Conservation (phyloP, 2,113 vertebrate species). For the Alces alces region DNA sequence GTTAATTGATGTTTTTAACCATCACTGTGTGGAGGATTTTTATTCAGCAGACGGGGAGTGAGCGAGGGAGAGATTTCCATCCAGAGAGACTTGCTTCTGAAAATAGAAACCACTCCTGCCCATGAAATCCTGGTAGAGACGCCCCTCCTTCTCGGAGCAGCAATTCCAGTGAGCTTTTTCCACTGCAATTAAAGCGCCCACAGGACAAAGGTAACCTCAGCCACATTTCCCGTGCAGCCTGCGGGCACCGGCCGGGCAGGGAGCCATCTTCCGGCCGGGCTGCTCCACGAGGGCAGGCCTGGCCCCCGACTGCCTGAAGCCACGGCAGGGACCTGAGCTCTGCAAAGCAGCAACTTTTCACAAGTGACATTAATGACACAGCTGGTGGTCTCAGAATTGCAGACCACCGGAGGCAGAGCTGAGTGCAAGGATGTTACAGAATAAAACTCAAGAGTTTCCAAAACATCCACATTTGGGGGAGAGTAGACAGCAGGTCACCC, state of each 20-base stretch:
- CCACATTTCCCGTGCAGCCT: rapidly evolving
- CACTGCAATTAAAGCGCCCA: conserved; percentile 23
- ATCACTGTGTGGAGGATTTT: conserved; percentile 65
- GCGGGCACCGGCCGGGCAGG: not conserved
- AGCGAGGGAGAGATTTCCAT: conserved; percentile 59
- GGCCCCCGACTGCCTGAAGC: conserved; percentile 38
- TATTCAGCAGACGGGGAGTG: conserved; percentile 47
- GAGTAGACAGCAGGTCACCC: rapidly evolving
- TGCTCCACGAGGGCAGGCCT: not conserved
- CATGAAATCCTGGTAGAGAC: not conserved
- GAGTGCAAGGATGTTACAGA: not conserved
- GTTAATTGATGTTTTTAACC: conserved; percentile 83
- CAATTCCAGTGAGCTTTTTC: not conserved
- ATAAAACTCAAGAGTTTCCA: conserved; percentile 11
- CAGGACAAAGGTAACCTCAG: conserved; percentile 25
- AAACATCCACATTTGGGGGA: not conserved
- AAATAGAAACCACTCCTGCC: conserved; percentile 50
- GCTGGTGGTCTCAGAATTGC: not conserved
- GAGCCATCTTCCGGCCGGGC: conserved; percentile 25
- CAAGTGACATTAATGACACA: conserved; percentile 69
- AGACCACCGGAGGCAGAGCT: conserved; percentile 12
- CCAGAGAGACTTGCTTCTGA: not conserved
- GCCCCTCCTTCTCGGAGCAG: not conserved
- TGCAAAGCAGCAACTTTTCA: conserved; percentile 59
- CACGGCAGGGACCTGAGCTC: conserved; percentile 28